phyloP scores from a whole-genome alignment of 2,888 invertebrate species.

The Hyposoter dolosus region DNA sequence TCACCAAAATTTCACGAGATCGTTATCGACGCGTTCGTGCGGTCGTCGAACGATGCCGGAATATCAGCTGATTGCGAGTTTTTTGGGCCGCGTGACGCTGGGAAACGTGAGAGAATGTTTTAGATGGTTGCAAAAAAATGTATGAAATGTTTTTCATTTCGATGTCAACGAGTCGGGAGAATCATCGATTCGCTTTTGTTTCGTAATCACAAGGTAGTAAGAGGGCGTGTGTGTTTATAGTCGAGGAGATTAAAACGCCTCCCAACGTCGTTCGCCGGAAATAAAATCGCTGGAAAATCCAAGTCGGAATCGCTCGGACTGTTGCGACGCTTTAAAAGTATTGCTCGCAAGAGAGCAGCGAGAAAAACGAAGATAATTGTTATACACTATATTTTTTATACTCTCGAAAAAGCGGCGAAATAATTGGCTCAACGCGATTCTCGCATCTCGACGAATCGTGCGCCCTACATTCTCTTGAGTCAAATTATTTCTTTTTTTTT shows the following conservation, averaged over 20 bases:
- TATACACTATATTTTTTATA: slow-evolving; percentile 77
- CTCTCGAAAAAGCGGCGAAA: slow-evolving; percentile 72
- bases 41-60: slow-evolving; percentile 90
- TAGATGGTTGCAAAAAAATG: slow-evolving; percentile 87
- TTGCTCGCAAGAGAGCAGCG: not conserved
- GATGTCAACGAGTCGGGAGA: not conserved
- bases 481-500: slow-evolving; percentile 45
- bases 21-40: slow-evolving; percentile 77
- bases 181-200: not conserved
- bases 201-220: slow-evolving; percentile 33
- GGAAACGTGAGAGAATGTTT: slow-evolving; percentile 88
- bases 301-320: not conserved
- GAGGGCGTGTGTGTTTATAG: slow-evolving; percentile 24
- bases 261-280: not conserved
- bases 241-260: slow-evolving; percentile 17
- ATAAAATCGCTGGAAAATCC: not conserved
- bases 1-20: slow-evolving; percentile 58
- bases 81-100: slow-evolving; percentile 88
- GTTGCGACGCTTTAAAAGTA: slow-evolving; percentile 32
- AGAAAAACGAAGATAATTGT: slow-evolving; percentile 40
- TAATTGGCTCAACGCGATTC: slow-evolving; percentile 22
- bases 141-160: slow-evolving; percentile 53
- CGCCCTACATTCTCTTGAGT: slow-evolving; percentile 12
- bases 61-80: slow-evolving; percentile 90
- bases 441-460: slow-evolving; percentile 33